Percentiles rank a stretch among this genome's conserved stretches.
Evolutionary conservation across 2,113 vertebrate species (phyloP).

Genomic region (Pangasianodon gigas): DNA sequence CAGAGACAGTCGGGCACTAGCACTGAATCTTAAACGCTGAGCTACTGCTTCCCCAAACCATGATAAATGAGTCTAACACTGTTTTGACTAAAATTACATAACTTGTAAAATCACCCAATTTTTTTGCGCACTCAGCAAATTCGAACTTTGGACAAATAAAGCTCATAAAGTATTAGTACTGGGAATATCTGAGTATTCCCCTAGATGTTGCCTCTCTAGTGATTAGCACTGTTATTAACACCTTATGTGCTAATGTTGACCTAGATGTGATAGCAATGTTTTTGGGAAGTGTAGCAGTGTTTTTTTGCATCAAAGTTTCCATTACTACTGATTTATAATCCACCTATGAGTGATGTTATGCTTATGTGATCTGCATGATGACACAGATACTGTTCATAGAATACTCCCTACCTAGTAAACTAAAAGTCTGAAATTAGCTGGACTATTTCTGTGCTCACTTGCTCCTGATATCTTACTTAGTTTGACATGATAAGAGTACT

Average conservation of each 20-base stretch:
- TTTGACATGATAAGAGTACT: neutral
- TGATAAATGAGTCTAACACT: neutral
- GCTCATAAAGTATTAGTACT: neutral
- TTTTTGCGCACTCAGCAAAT: neutral
- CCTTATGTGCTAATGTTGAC: neutral
- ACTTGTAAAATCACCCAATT: neutral
- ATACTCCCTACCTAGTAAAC: neutral
- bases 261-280: neutral
- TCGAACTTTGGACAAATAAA: neutral
- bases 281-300: neutral
- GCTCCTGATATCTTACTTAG: neutral
- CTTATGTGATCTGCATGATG: neutral
- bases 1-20: neutral
- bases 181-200: neutral
- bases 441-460: neutral
- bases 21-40: neutral
- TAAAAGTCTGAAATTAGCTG: neutral
- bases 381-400: neutral
- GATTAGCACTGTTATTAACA: neutral
- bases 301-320: neutral
- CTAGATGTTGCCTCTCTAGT: too few relatives aligned
- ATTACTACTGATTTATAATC: neutral
- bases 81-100: neutral
- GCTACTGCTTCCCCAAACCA: neutral
- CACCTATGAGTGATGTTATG: neutral